These are phyloP conservation scores for Amphipoea oculea DNA, from an alignment of 2,888 invertebrate species.

Conservation along the genomic window DNA sequence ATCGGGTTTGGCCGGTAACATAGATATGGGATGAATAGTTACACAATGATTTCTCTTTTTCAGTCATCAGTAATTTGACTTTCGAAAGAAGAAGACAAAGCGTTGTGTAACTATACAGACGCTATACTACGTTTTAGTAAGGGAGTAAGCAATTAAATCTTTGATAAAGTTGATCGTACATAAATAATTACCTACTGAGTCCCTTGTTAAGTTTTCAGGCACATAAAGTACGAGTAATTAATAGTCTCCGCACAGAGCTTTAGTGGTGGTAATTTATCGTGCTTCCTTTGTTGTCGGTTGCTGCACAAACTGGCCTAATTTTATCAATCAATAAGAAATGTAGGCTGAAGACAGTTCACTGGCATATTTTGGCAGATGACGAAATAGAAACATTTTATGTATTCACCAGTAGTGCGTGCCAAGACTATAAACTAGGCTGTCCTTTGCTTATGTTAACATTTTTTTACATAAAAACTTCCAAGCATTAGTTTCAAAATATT, in stretches of 20 bases:
- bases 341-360: constrained; percentile 7
- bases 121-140: no score
- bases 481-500: not conserved
- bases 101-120: no score
- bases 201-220: not conserved
- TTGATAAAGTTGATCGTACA: not conserved
- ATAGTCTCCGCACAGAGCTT: not conserved
- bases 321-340: constrained; percentile 18
- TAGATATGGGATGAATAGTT: no score
- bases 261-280: not conserved
- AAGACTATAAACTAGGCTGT: not conserved
- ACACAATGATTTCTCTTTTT: no score
- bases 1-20: no score
- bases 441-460: not conserved
- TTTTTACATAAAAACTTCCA: not conserved
- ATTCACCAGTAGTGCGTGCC: not conserved
- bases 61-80: no score
- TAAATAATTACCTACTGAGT: not conserved
- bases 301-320: constrained; percentile 1
- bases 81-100: no score
- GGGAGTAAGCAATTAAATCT: no score
- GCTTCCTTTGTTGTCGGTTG: not conserved
- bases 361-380: constrained; percentile 10
- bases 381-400: constrained; percentile 9
- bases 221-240: no score